These are phyloP conservation scores for Ceratina japonica DNA, from an alignment of 1,140 invertebrate genomes.

Conservation along the genomic window DNA sequence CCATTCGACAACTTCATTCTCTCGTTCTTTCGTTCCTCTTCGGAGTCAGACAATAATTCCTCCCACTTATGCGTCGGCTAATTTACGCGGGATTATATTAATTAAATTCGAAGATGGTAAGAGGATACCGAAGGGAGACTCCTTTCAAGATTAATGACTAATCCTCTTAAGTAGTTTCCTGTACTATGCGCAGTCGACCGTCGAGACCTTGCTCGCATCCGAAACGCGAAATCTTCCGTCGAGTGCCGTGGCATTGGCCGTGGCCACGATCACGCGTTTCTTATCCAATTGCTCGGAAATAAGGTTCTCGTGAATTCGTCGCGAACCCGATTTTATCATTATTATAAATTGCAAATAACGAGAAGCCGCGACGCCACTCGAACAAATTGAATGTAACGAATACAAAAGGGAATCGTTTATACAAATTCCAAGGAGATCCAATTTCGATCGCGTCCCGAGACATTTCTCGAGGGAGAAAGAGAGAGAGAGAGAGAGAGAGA, in stretches of 20 bases:
- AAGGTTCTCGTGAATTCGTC: too few relatives aligned
- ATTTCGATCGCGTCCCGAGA: neutral
- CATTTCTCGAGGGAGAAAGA: neutral
- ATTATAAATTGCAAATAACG: neutral
- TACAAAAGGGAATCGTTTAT: neutral
- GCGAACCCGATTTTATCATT: neutral
- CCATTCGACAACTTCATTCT: too few relatives aligned
- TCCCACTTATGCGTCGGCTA: slow-evolving; percentile 8
- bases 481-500: neutral
- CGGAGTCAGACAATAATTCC: neutral
- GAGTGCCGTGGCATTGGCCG: too few relatives aligned
- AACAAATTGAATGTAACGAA: slow-evolving; percentile 16
- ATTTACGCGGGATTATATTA: slow-evolving; percentile 32
- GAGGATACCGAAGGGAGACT: slow-evolving; percentile 19
- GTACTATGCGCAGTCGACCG: neutral
- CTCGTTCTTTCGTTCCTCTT: too few relatives aligned
- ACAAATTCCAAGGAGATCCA: neutral
- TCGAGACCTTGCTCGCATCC: neutral
- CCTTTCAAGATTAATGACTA: slow-evolving; percentile 44
- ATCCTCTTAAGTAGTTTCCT: slow-evolving; percentile 38
- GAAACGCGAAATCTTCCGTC: neutral
- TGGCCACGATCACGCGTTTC: too few relatives aligned
- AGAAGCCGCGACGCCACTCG: neutral
- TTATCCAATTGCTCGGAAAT: too few relatives aligned
- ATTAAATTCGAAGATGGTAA: slow-evolving; percentile 45